A percentile compares a stretch with the other conserved stretches of the same genome.
phyloP scores from a whole-genome alignment of 2,113 vertebrate species.

The Sphyrna mokarran region DNA sequence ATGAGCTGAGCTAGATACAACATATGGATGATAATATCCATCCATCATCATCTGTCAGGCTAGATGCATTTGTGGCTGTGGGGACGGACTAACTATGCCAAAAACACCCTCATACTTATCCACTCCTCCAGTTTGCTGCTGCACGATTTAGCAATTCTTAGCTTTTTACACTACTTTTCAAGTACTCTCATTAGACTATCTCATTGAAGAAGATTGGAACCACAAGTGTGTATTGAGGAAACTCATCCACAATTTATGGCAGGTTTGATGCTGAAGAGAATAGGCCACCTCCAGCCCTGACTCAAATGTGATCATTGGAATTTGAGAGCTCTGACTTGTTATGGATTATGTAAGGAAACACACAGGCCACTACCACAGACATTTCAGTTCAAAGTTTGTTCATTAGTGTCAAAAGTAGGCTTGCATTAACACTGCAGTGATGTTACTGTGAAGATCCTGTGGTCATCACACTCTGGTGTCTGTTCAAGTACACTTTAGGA shows the following conservation, averaged over 20 bases:
- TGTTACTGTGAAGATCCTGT: too few relatives aligned
- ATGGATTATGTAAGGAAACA: background rate
- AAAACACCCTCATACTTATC: background rate
- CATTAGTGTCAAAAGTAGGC: too few relatives aligned
- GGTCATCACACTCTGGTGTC: too few relatives aligned
- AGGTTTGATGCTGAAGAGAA: background rate
- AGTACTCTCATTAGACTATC: background rate
- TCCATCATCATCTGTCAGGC: background rate
- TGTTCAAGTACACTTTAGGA: too few relatives aligned
- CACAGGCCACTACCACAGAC: background rate
- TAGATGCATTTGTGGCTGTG: background rate
- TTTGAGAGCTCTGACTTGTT: background rate
- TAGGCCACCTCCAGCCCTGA: background rate
- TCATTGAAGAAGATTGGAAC: background rate
- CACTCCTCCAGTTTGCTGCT: background rate
- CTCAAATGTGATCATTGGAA: background rate
- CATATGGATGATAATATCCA: background rate
- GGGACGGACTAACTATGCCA: background rate
- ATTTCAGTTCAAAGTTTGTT: too few relatives aligned
- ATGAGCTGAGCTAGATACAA: background rate
- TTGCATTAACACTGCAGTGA: too few relatives aligned
- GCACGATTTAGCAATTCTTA: background rate
- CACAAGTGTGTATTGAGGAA: background rate
- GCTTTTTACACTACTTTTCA: background rate
- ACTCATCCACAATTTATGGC: background rate